A percentile compares a stretch with the other conserved stretches of the same genome.
Evolutionary conservation across 2,797 vertebrate species (phyloP).

Genomic region (Liasis olivaceus): DNA sequence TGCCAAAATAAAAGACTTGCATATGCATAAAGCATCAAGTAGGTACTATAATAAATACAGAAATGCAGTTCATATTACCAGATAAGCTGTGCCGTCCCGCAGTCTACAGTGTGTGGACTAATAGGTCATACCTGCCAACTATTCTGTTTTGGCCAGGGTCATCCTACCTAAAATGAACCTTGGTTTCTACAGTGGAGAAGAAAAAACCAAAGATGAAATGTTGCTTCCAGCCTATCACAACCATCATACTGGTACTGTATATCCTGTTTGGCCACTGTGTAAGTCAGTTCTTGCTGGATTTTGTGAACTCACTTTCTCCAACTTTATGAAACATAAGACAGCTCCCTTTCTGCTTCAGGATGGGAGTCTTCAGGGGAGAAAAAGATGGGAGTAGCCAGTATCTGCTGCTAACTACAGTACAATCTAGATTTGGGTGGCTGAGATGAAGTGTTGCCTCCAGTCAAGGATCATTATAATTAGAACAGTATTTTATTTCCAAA

Average conservation of each 20-base stretch:
- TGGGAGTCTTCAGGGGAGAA: background rate
- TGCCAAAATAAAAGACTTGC: background rate
- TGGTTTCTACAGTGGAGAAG: background rate
- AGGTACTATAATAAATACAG: background rate
- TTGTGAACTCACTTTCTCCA: background rate
- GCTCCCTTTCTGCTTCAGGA: background rate
- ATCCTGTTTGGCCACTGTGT: background rate
- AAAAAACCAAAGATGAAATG: background rate
- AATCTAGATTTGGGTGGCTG: background rate
- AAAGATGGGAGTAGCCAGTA: background rate
- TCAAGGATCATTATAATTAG: background rate
- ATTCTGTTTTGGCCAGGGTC: background rate
- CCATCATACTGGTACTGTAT: background rate
- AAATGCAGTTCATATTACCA: background rate
- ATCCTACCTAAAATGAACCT: background rate
- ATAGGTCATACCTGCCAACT: background rate
- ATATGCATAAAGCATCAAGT: background rate
- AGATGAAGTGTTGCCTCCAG: background rate
- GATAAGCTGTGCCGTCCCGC: background rate
- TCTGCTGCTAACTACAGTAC: background rate
- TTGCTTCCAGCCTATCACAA: background rate
- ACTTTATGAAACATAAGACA: background rate
- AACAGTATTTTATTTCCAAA: background rate
- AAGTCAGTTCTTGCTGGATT: background rate
- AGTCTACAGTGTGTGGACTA: background rate